Evolutionary conservation across 2,888 invertebrate species (phyloP), one percentile per base, ranked within the genome.

Genomic region (Macrosoma leucophasiata): DNA sequence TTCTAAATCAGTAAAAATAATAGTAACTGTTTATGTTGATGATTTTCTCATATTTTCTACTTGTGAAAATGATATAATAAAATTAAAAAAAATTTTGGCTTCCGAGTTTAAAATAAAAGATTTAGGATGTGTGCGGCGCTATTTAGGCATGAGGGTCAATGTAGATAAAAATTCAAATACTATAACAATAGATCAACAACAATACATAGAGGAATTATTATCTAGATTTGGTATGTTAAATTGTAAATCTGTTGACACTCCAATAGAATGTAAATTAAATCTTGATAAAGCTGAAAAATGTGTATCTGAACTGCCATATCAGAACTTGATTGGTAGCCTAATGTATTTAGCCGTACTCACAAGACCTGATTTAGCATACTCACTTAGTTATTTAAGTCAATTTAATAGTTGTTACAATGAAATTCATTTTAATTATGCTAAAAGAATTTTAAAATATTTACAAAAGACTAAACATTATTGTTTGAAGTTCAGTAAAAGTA

Each of bases 11-110:
- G 4, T 12, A 4, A 55, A 46, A 39, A 37, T 29, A 2, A 18
- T 46, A 17, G 10, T 52, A 11, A 34, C 42, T 2, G 2, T 53
- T 1, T 54, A 36, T 50, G 52, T 50, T 4, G 52, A 53, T 41
- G 50, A 51, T 42, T 50, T 51, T 32, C 39, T 48, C 2, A 23
- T 36, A 5, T 42, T 39, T 39, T 28, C 25, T 2, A 20, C 15
- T 30, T 2, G 6, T 25, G 9, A 17, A 7, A 9, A 9, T n/a
- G 33, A 38, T n/a, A 33, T 27, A 24, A 15, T 26, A 18, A 30
- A 30, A n/a, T 17, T 39, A 19, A 35, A 35, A 24, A 7, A 4
- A 14, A 27, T 17, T 12, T 28, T 39, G 17, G 15, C 15, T 7
- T 20, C 31, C 10, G 8, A 32, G 11, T 39, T 39, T 21, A 35